phyloP scores from a whole-genome alignment of 2,888 invertebrate species.

The Sarcophaga variegata region DNA sequence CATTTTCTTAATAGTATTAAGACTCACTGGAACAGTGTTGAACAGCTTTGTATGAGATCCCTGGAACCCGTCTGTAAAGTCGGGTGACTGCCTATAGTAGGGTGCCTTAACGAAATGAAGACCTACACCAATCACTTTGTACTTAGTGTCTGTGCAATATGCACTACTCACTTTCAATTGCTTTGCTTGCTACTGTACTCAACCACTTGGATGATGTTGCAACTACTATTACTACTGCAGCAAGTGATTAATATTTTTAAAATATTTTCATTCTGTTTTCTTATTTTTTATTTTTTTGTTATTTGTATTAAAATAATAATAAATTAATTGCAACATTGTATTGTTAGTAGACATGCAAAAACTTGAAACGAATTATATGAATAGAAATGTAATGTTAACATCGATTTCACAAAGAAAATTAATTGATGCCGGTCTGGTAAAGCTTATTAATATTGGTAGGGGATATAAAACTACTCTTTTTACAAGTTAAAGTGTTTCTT shows the following conservation, averaged over 20 bases:
- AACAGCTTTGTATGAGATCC: neutral
- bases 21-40: neutral
- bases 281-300: neutral
- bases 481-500: too few species aligned
- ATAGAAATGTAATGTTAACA: neutral
- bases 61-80: too few species aligned
- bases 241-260: constrained; percentile 38
- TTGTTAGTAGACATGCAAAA: constrained; percentile 19
- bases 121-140: constrained; percentile 7
- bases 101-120: neutral
- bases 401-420: too few species aligned
- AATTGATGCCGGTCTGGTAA: too few species aligned
- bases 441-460: too few species aligned
- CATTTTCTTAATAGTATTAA: neutral
- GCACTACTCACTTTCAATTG: neutral
- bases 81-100: too few species aligned
- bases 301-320: constrained; percentile 14
- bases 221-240: constrained; percentile 5
- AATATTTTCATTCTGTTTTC: neutral
- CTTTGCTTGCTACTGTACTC: neutral
- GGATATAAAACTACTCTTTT: too few species aligned
- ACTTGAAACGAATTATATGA: neutral
- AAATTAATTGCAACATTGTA: constrained; percentile 62
- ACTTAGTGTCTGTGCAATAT: neutral
- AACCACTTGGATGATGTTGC: neutral